Base-by-base conservation (phyloP, 2,888 invertebrate species). In the Zaprionus bogoriensis region DNA sequence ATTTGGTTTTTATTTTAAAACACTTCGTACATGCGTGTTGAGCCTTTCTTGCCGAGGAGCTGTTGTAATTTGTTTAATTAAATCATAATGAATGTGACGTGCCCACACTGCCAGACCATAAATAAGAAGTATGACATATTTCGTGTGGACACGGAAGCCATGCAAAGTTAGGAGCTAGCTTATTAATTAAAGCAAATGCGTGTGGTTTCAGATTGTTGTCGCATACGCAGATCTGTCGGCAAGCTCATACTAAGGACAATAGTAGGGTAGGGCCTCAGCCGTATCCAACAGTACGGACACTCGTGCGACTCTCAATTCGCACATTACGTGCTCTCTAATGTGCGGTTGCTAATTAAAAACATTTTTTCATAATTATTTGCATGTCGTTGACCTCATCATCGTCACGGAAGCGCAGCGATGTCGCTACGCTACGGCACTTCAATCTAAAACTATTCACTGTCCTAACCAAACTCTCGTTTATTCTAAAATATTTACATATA, bases 121-220 rank as follows among this genome's bases (percentile, higher is more conserved):
- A 83, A 84, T 75, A 78, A 67, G 77, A 84, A 78, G 84, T 83
- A 83, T 83, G 84, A 84, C 83, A 84, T 80, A 83, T 84, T 76
- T 69, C 74, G 66, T 77, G 80, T 67, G 74, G 75, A 83, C 84
- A 82, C 81, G 84, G 47, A 74, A 72, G 66, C 67, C 59, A 62
- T 62, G 54, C 57, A 68, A 74, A 68, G 63, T 59, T 57, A 60
- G 50, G 68, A 74, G 68, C 69, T 72, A 76, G 63, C 70, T 81
- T 79, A 82, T 82, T 82, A 82, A 83, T 82, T 82, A 82, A 65
- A 65, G 59, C 64, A 76, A 75, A 79, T 78, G 74, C 78, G 83
- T 82, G 81, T 44, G 76, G 72, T 73, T 68, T 36, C 72, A 67
- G 82, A 77, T 83, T 82, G 81, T 69, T 78, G 81, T 76, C 50